Base-by-base conservation (phyloP, 2,797 vertebrate genomes). In the Myripristis jacobus region DNA sequence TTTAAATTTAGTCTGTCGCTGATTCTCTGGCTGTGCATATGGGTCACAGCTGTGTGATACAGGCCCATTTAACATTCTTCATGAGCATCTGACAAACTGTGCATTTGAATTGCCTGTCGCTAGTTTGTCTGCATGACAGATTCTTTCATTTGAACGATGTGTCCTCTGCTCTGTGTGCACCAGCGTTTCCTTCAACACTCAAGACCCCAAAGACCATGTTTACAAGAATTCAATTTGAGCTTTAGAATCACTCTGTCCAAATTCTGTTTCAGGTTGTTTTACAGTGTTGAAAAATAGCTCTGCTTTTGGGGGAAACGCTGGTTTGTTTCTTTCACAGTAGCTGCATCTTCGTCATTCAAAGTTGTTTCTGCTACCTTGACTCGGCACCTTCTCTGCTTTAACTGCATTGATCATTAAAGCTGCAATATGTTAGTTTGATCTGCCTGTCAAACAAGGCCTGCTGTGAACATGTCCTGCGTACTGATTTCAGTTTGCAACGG, bases 271-370 rank as follows among this genome's bases (percentile, higher is more conserved):
- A 11, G 48, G 15, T 3, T 9, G 3, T 19, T 47, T n/a, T 19
- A 8, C n/a, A 10, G n/a, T 19, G 18, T 19, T 19, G 4, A 47
- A 6, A 19, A 15, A 18, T 3, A 18, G 10, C 27, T 65, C 0
- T 4, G 2, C 1, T 31, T 31, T 31, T 57, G 70, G 47, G 82
- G 79, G 73, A 79, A 82, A 73, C 69, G 68, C 65, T 59, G 55
- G 6, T 60, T 21, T 9, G 1, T 58, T 36, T 24, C 8, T 19
- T n/a, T 29, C 47, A 19, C 44, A 19, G 19, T 69, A 56, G 19
- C 50, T 43, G 13, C 50, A 41, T 66, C 36, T 31, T 55, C 18
- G 1, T 57, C 31, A 18, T 57, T 12, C 7, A 41, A 21, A 36
- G 34, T 22, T 15, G 4, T 15, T 41, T 58, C 6, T 21, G 48